phyloP scores from a whole-genome alignment of 2,888 invertebrate species.

The Tenthredo distinguenda region DNA sequence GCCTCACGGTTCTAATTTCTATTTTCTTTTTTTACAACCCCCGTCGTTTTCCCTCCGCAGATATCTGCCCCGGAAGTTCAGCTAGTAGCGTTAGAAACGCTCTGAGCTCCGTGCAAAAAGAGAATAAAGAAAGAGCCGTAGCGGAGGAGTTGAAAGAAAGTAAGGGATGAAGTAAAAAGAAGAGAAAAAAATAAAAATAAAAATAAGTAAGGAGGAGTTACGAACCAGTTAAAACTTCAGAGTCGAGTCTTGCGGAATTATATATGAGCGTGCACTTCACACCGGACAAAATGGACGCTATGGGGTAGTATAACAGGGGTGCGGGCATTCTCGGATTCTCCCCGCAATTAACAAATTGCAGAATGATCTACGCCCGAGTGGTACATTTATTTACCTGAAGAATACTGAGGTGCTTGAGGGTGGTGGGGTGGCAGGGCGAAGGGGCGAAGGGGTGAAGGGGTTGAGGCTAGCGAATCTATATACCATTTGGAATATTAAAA shows the following conservation, averaged over 20 bases:
- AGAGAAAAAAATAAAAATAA: not conserved
- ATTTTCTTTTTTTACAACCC: not conserved
- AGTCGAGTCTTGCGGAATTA: constrained; percentile 37
- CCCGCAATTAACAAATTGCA: constrained; percentile 37
- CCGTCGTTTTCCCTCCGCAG: not conserved
- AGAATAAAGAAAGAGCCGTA: not conserved
- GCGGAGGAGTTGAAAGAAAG: not conserved
- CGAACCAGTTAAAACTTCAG: constrained; percentile 47
- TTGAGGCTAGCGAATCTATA: not conserved
- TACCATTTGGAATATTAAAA: constrained; percentile 2
- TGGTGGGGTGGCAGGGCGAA: not conserved
- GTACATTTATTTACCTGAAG: not conserved
- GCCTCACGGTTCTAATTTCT: not conserved
- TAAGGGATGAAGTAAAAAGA: not conserved
- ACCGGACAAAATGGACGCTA: constrained; percentile 23
- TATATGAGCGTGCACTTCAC: constrained; percentile 43
- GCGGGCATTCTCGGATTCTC: not conserved
- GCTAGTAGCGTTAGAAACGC: not conserved
- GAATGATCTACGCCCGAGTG: constrained; percentile 12
- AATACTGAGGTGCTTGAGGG: not conserved
- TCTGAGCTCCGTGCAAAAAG: not conserved
- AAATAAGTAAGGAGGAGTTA: constrained; percentile 9
- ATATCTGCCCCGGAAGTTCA: not conserved
- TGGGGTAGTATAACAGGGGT: not conserved
- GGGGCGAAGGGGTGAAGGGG: not conserved